Conservation (phyloP, 2,888 invertebrate species). For the Oligia strigilis region DNA sequence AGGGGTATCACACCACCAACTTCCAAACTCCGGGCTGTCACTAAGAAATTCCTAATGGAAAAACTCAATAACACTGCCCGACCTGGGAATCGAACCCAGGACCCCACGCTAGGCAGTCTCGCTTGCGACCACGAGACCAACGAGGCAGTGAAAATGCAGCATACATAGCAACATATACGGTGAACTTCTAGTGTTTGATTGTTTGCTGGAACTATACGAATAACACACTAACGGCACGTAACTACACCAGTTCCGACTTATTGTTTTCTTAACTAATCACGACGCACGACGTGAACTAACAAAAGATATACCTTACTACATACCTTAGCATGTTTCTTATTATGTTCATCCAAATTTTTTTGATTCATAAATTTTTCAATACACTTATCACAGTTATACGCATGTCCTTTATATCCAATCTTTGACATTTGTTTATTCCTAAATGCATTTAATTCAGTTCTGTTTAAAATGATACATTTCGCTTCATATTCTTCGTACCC, state of each 20-base stretch:
- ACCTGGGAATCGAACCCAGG: no score
- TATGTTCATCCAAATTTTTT: slow-evolving; percentile 37
- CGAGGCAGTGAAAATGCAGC: no score
- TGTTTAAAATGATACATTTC: slow-evolving; percentile 26
- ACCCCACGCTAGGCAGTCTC: no score
- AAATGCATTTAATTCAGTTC: slow-evolving; percentile 14
- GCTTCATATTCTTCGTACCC: slow-evolving; percentile 11
- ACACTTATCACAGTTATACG: slow-evolving; percentile 22
- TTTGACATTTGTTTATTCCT: slow-evolving; percentile 18
- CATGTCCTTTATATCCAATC: slow-evolving; percentile 18
- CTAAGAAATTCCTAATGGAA: no score
- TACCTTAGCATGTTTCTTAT: slow-evolving; percentile 26
- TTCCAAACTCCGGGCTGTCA: no score
- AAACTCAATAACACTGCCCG: no score
- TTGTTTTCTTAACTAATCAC: background rate
- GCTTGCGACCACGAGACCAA: no score
- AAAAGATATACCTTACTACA: background rate
- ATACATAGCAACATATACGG: no score
- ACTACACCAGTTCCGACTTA: background rate
- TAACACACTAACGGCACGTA: no score
- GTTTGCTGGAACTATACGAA: no score
- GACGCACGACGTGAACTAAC: background rate
- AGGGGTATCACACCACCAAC: no score
- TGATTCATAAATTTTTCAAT: slow-evolving; percentile 18
- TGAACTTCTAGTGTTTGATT: no score